phyloP scores from a whole-genome alignment of 2,113 vertebrate genomes.

The Fulmarus glacialis region DNA sequence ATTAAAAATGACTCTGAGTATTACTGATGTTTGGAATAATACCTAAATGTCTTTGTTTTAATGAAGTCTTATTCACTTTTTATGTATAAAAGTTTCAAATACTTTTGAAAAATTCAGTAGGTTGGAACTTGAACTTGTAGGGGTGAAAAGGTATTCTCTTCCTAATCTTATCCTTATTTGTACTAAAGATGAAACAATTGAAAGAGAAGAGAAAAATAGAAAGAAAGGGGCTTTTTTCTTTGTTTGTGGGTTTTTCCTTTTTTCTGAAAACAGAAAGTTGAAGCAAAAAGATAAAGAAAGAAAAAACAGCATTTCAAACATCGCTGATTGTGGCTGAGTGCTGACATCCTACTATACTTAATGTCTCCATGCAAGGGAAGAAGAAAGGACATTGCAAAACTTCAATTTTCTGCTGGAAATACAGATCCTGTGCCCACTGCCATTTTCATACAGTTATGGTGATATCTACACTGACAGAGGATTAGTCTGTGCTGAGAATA shows the following conservation, averaged over 20 bases:
- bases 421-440: not conserved
- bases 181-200: not conserved
- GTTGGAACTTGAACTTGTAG: not conserved
- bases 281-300: not conserved
- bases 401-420: not conserved
- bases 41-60: not conserved
- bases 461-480: not conserved
- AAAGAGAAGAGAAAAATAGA: not conserved
- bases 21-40: not conserved
- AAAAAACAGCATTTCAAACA: not conserved
- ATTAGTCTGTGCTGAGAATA: not conserved
- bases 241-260: fast-evolving
- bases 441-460: not conserved
- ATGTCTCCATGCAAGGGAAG: not conserved
- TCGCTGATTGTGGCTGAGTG: not conserved
- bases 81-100: not conserved
- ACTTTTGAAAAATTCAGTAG: not conserved
- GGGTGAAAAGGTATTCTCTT: not conserved
- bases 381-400: not conserved
- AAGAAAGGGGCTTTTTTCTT: not conserved
- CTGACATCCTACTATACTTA: not conserved
- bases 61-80: not conserved
- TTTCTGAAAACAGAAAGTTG: not conserved
- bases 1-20: not conserved
- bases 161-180: not conserved